phyloP scores from a whole-genome alignment of 2,888 invertebrate genomes.

The Drosophila phalerata region DNA sequence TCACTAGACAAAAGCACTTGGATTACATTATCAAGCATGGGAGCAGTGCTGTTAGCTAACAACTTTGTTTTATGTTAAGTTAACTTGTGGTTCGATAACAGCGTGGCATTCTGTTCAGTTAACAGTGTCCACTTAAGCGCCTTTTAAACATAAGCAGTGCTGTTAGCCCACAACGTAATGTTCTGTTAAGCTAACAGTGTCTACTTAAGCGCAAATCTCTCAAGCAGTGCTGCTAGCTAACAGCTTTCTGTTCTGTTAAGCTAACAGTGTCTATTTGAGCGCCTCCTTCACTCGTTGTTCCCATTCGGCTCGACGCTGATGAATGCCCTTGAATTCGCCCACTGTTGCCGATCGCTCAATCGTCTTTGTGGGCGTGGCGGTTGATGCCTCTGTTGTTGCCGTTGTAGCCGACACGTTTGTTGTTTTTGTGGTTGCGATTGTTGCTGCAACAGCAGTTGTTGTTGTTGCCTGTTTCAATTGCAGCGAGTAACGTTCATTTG shows the following conservation, averaged over 20 bases:
- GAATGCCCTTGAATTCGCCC: constrained; percentile 89
- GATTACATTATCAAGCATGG: constrained; percentile 35
- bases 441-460: constrained; percentile 38
- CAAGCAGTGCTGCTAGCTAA: constrained; percentile 86
- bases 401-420: constrained; percentile 41
- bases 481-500: constrained; percentile 62
- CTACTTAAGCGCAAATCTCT: constrained; percentile 86
- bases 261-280: constrained; percentile 72
- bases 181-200: constrained; percentile 14
- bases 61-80: constrained; percentile 16
- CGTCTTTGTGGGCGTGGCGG: constrained; percentile 58
- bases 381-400: constrained; percentile 33
- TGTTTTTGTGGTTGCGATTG: constrained; percentile 49
- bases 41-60: constrained; percentile 20
- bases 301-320: constrained; percentile 92
- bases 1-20: constrained; percentile 67
- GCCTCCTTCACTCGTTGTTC: constrained; percentile 91
- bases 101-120: no score
- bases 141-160: constrained; percentile 88
- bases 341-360: constrained; percentile 84
- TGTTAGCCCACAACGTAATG: constrained; percentile 84
- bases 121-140: constrained; percentile 77
- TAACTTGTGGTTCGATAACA: constrained; percentile 6
- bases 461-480: constrained; percentile 55
- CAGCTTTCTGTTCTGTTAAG: constrained; percentile 24